Evolutionary conservation across 2,797 vertebrate species (phyloP), one percentile per base, ranked within the genome.

Genomic region (Cynopterus sphinx): DNA sequence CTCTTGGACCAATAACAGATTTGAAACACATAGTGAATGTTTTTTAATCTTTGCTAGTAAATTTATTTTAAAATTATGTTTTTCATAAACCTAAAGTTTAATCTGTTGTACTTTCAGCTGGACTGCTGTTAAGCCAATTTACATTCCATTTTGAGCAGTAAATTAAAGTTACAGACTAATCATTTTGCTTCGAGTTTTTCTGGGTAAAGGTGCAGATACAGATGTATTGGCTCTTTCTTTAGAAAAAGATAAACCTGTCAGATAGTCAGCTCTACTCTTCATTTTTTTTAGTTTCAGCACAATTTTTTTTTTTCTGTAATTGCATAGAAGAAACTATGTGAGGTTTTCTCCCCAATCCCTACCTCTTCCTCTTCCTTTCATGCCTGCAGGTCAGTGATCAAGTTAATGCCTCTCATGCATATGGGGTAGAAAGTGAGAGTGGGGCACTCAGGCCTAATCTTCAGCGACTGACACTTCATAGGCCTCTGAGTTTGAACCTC

Each of bases 241-340:
- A 82, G 68, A 75, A 95, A 96, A 97, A 97, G 96, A 98, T 98
- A 98, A 98, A 98, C 98, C 98, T 98, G 97, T 98, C 97, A 98
- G 96, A 83, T 88, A n/a, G 91, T 97, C 97, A 97, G 97, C 97
- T 97, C 97, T 96, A 5, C 93, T 95, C 92, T 98, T 97, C 65
- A 81, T 57, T 94, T 97, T 97, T 95, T 96, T 97, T 91, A 97
- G 96, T 97, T 98, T 97, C 96, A 98, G 97, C 95, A 93, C 95
- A 61, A 41, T 61, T 92, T 94, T 87, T 85, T 87, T 85, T 75
- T 97, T 95, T 65, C 15, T 97, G 97, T 98, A 98, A 98, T 98
- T 98, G 97, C 97, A 96, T 78, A 95, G 97, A 97, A 96, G 86
- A 98, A 98, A 97, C 95, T 97, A 97, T 98, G 98, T 88, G 86